These are phyloP conservation scores for Marasmarcha lunaedactyla DNA, from an alignment of 2,888 invertebrate species.

Conservation along the genomic window DNA sequence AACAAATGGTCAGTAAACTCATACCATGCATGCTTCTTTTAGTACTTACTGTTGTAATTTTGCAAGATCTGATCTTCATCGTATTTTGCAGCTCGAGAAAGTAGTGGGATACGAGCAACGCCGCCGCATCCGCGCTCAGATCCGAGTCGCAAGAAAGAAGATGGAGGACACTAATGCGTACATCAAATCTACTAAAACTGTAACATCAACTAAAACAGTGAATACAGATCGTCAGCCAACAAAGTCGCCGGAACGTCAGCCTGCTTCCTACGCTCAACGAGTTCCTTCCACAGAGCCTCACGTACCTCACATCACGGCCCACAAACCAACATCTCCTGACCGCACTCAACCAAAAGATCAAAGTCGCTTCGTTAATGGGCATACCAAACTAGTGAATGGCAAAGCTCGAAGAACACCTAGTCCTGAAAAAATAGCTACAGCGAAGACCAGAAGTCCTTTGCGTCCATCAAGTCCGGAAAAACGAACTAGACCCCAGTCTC, in stretches of 20 bases:
- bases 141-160: conserved; percentile 77
- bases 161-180: conserved; percentile 42
- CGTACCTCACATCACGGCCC: conserved; percentile 20
- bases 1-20: conserved; percentile 73
- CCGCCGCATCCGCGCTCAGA: conserved; percentile 81
- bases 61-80: conserved; percentile 5
- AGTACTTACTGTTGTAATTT: conserved; percentile 15
- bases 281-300: conserved; percentile 26
- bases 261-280: conserved; percentile 7
- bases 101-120: conserved; percentile 83
- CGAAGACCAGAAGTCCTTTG: conserved; percentile 31
- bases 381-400: conserved; percentile 22
- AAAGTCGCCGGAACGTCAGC: conserved; percentile 30
- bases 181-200: conserved; percentile 26
- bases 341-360: conserved; percentile 21
- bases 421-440: conserved; percentile 32
- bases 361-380: conserved; percentile 29
- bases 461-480: conserved; percentile 53
- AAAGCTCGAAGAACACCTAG: conserved; percentile 31
- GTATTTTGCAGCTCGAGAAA: conserved; percentile 75
- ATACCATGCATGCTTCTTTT: conserved; percentile 22
- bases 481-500: conserved; percentile 41
- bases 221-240: conserved; percentile 8
- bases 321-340: conserved; percentile 33
- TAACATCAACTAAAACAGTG: conserved; percentile 19